Base-by-base conservation (phyloP, 2,113 vertebrate genomes). In the Hucho hucho region DNA sequence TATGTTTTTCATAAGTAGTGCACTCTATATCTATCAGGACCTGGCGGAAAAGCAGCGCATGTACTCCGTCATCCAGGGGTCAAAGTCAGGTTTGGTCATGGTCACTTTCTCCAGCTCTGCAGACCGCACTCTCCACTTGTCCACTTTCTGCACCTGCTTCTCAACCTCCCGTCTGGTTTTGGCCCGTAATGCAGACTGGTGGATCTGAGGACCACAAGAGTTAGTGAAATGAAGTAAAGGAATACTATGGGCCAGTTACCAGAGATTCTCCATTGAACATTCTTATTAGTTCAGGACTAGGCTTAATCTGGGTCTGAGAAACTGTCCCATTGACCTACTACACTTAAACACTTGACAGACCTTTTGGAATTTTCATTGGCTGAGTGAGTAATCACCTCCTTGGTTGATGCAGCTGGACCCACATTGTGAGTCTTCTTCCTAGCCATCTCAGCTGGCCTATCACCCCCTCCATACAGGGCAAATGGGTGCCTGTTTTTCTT, bases 31-130 rank as follows among this genome's bases (percentile, higher is more conserved):
- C 89, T 93, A 93, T 84, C 92, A 94, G 0, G 94, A 93, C 73
- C 96, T 90, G 9, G 93, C 95, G 0, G 97, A 97, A 82, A 96
- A 99, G 90, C 96, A 97, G 73, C 95, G 92, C 97, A 98, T 99
- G 66, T 98, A 98, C 81, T 98, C 97, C 0, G 97, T 98, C 89
- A 98, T 88, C 97, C 97, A 99, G 0, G 96, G 96, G 84, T 95
- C 95, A 58, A 95, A 97, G 6, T 93, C 85, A 0, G 93, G 88
- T 82, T 90, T 93, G 3, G 49, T 24, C 73, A 75, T 88, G 66
- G 84, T 79, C 76, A 20, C 18, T 20, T 83, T 94, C 47, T 93
- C 92, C 72, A 83, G 74, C 22, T 96, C 94, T 9, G 86, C 94
- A 0, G 96, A 96, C 37, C 89, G 93, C 0, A 93, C 93, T 12